phyloP scores from a whole-genome alignment of 2,797 vertebrate species.

The Mus minutoides region DNA sequence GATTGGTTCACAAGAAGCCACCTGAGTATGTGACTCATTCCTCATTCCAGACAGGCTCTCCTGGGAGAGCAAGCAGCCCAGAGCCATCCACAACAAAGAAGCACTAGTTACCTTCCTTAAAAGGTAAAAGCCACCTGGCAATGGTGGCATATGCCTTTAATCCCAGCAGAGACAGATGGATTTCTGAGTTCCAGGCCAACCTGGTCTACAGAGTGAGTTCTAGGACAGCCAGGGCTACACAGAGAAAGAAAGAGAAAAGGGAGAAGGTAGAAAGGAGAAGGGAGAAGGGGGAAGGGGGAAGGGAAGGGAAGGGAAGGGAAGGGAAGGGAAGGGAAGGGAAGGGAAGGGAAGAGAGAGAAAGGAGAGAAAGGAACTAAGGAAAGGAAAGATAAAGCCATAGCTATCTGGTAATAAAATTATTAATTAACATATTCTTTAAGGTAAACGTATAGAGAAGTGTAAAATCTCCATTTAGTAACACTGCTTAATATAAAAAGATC shows the following conservation, averaged over 20 bases:
- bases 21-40: no score
- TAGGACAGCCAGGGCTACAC: background rate
- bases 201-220: background rate
- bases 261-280: no score
- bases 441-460: background rate
- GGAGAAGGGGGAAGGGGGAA: no score
- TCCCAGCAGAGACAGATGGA: background rate
- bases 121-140: conserved; percentile 29
- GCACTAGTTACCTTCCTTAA: conserved; percentile 26
- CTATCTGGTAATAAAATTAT: conserved; percentile 9
- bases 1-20: no score
- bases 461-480: background rate
- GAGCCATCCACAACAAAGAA: background rate
- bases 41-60: no score
- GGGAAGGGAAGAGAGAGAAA: background rate
- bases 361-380: background rate
- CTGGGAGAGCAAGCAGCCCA: no score
- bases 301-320: no score
- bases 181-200: background rate
- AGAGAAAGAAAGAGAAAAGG: background rate
- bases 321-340: no score
- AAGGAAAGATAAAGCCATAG: conserved; percentile 36
- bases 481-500: conserved; percentile 26
- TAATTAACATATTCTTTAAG: conserved; percentile 8
- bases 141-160: background rate